A percentile compares a stretch with the other conserved stretches of the same genome.
phyloP scores from a whole-genome alignment of 2,113 vertebrate species.

The Myotis brandtii region DNA sequence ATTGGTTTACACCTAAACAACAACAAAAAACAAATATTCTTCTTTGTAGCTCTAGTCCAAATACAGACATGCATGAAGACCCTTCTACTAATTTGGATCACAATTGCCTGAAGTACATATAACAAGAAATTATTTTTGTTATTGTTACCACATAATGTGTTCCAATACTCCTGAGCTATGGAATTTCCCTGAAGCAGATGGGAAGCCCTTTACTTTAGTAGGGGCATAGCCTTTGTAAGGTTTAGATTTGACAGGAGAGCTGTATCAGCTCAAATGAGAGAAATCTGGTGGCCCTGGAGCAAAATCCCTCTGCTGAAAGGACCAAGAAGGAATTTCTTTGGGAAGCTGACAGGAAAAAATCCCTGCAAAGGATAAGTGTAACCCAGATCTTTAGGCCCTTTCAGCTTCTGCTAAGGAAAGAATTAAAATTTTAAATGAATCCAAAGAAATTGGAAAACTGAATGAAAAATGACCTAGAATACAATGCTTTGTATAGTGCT shows the following conservation, averaged over 20 bases:
- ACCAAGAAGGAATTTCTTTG: slow-evolving; percentile 34
- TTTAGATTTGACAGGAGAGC: slow-evolving; percentile 55
- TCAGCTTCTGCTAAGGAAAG: slow-evolving; percentile 4
- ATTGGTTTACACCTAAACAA: background rate
- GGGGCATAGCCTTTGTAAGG: slow-evolving; percentile 53
- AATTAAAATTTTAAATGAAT: slow-evolving; percentile 37
- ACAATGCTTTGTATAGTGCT: background rate
- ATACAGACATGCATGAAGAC: background rate
- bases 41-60: background rate
- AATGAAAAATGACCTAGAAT: background rate
- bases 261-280: slow-evolving; percentile 42
- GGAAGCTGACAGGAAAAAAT: background rate
- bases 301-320: background rate
- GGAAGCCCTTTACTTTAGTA: slow-evolving; percentile 54
- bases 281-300: background rate
- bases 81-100: background rate
- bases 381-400: background rate
- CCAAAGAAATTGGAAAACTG: background rate
- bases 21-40: background rate
- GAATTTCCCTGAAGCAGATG: slow-evolving; percentile 66
- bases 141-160: background rate
- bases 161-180: background rate
- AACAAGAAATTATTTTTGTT: slow-evolving; percentile 57
- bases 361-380: background rate
- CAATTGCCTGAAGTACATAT: background rate